Evolutionary conservation across 2,888 invertebrate species (phyloP).

Genomic region (Lochmaea crataegi): DNA sequence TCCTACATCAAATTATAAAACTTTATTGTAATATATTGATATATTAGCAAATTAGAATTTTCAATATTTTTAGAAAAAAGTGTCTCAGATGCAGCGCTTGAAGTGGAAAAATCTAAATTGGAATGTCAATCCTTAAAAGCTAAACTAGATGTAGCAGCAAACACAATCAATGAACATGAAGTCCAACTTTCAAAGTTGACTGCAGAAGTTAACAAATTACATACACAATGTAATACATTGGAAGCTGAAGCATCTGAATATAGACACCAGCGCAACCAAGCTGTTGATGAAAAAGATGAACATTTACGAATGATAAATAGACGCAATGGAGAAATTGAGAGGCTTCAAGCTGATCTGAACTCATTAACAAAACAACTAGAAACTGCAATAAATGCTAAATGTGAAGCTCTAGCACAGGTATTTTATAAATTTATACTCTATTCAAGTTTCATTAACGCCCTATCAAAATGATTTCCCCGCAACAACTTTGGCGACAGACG

Average conservation of each 20-base stretch:
- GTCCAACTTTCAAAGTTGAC: constrained; percentile 73
- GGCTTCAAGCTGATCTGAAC: constrained; percentile 76
- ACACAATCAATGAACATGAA: constrained; percentile 74
- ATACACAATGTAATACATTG: constrained; percentile 72
- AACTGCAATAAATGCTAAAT: constrained; percentile 82
- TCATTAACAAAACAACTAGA: constrained; percentile 80
- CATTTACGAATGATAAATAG: constrained; percentile 78
- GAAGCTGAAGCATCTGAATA: constrained; percentile 76
- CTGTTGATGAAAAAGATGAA: constrained; percentile 81
- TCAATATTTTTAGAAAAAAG: constrained; percentile 68
- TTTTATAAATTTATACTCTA: neutral
- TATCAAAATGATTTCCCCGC: no score
- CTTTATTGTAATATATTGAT: no score
- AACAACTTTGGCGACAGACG: no score
- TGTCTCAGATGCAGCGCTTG: constrained; percentile 68
- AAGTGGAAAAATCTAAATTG: constrained; percentile 69
- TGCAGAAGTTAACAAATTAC: constrained; percentile 73
- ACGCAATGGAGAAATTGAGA: constrained; percentile 78
- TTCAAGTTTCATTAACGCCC: neutral
- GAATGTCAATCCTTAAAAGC: constrained; percentile 74
- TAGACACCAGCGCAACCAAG: constrained; percentile 77
- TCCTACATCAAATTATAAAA: no score
- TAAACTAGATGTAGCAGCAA: constrained; percentile 72
- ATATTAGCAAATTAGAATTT: no score
- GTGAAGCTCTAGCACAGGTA: constrained; percentile 72